Conservation (phyloP, 2,888 invertebrate species). For the Saturnia pavonia region DNA sequence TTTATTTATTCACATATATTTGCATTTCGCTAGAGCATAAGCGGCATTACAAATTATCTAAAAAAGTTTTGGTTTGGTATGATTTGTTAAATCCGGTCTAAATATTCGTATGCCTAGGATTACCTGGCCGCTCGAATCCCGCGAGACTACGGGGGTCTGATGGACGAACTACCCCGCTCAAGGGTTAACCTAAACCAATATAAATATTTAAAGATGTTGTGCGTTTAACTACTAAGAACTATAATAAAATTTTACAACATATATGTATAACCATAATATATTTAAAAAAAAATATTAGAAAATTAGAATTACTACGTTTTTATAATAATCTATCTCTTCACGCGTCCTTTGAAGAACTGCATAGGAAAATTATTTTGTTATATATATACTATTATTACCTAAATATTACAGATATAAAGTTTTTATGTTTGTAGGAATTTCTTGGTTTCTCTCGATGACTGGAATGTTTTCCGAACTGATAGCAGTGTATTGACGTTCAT, state of each 20-base stretch:
- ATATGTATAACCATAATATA: neutral
- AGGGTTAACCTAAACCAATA: conserved; percentile 77
- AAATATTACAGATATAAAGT: too few species aligned
- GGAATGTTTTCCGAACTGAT: too few species aligned
- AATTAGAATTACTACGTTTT: too few species aligned
- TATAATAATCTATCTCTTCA: too few species aligned
- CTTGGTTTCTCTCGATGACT: too few species aligned
- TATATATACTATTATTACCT: too few species aligned
- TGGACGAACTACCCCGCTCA: conserved; percentile 68
- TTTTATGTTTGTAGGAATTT: too few species aligned
- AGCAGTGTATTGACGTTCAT: too few species aligned
- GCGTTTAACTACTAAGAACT: conserved; percentile 18
- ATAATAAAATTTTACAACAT: conserved; percentile 8
- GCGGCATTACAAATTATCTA: neutral
- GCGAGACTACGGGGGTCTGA: conserved; percentile 63
- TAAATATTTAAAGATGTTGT: conserved; percentile 72
- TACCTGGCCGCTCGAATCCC: conserved; percentile 67
- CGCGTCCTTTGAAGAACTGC: too few species aligned
- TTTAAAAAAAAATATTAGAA: neutral
- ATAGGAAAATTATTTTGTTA: too few species aligned
- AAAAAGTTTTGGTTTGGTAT: neutral
- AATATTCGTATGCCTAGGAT: conserved; percentile 34
- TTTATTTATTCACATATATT: too few species aligned
- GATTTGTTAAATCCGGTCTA: conserved; percentile 34
- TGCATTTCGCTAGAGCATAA: neutral